phyloP scores from a whole-genome alignment of 2,113 vertebrate species.

The Prinia subflava region DNA sequence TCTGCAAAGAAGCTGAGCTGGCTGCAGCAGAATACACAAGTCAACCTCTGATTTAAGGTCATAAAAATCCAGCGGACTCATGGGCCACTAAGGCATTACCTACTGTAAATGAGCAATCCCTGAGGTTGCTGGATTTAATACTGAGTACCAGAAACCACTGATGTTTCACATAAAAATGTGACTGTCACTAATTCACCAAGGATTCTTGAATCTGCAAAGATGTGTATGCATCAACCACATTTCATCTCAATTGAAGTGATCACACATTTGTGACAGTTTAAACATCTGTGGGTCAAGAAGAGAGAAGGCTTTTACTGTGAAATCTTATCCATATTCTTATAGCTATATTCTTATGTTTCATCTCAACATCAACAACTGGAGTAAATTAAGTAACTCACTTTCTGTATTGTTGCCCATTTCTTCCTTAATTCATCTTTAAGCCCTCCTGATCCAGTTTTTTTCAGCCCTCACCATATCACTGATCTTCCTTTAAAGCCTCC shows the following conservation, averaged over 20 bases:
- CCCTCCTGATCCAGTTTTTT: not conserved
- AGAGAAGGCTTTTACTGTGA: not conserved
- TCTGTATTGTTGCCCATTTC: not conserved
- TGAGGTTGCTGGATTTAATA: not conserved
- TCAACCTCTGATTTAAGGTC: not conserved
- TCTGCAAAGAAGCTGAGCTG: not conserved
- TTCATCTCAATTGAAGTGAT: not conserved
- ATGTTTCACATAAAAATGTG: not conserved
- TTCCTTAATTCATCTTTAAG: not conserved
- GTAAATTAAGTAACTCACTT: not conserved
- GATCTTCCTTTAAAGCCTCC: not conserved
- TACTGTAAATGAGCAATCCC: not conserved
- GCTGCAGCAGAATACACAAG: not conserved
- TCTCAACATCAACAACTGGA: not conserved
- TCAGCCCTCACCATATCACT: not conserved
- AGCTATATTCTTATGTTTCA: not conserved
- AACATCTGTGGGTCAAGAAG: not conserved
- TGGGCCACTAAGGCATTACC: not conserved
- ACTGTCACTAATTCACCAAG: not conserved
- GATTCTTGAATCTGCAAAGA: not conserved
- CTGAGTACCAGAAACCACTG: not conserved
- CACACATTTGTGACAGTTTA: not conserved
- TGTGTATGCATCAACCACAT: not conserved
- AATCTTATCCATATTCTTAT: not conserved
- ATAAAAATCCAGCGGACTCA: not conserved